These are phyloP conservation scores for Laticauda laticaudata DNA, from an alignment of 2,113 vertebrate species.

Conservation along the genomic window DNA sequence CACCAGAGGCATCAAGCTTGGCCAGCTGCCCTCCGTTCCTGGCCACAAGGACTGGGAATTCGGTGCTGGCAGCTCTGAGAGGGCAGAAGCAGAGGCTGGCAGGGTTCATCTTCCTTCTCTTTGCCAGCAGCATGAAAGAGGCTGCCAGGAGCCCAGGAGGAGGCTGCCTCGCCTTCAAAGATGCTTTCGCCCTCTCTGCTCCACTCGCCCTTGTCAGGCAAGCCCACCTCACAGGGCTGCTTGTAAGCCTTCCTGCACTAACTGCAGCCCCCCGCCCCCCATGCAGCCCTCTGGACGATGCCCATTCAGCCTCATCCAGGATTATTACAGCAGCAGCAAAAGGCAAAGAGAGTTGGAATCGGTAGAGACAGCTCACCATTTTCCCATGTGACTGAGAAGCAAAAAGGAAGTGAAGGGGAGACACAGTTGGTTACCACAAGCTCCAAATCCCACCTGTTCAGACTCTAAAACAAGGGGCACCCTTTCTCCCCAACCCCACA, in stretches of 20 bases:
- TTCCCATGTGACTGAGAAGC: conserved; percentile 95
- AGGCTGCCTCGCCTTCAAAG: not conserved
- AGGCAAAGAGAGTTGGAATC: not conserved
- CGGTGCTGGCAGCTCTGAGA: fast-evolving
- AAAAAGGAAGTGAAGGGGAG: conserved; percentile 72
- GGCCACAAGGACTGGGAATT: not conserved
- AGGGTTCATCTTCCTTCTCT: not conserved
- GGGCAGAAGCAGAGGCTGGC: not conserved
- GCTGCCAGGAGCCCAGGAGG: not conserved
- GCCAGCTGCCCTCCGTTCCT: not conserved
- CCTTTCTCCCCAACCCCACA: not conserved
- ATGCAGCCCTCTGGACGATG: not conserved
- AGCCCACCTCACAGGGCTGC: not conserved
- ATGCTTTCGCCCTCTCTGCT: not conserved
- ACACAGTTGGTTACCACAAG: conserved; percentile 25
- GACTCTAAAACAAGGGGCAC: not conserved
- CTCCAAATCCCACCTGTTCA: not conserved
- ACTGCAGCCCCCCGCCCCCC: not conserved
- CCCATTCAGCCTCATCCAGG: not conserved
- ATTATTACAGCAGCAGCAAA: not conserved
- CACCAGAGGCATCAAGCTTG: not conserved
- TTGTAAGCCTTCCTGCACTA: not conserved
- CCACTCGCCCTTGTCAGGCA: not conserved
- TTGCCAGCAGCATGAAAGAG: not conserved
- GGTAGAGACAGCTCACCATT: conserved; percentile 84